phyloP scores from a whole-genome alignment of 2,888 invertebrate genomes.

The Melanostoma mellinum region DNA sequence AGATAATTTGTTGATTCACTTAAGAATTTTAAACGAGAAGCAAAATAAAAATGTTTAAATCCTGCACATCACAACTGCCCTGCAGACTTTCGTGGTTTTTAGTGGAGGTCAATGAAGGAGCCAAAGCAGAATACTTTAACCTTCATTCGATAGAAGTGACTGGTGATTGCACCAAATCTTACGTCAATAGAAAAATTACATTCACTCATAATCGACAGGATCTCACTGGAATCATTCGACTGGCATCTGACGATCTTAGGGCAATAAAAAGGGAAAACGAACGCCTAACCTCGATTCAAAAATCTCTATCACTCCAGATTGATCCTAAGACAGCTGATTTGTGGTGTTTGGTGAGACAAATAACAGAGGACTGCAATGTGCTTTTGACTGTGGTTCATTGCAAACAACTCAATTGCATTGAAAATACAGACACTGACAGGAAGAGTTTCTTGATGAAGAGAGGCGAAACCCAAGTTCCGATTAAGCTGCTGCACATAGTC shows the following conservation, averaged over 20 bases:
- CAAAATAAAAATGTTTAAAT: not conserved
- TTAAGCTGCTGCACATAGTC: slow-evolving; percentile 24
- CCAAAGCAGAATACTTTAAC: slow-evolving; percentile 61
- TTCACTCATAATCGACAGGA: slow-evolving; percentile 74
- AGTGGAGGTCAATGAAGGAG: slow-evolving; percentile 76
- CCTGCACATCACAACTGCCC: not conserved
- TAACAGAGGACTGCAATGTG: slow-evolving; percentile 5
- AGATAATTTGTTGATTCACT: not conserved
- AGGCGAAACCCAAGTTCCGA: slow-evolving; percentile 7
- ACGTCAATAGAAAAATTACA: slow-evolving; percentile 74
- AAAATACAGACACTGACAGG: slow-evolving; percentile 18
- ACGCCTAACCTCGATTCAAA: not conserved
- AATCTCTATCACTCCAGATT: not conserved
- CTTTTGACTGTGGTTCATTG: slow-evolving; percentile 6
- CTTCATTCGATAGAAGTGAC: slow-evolving; percentile 78
- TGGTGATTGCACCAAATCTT: slow-evolving; percentile 75
- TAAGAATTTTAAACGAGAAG: not conserved
- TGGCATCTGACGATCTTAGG: slow-evolving; percentile 76
- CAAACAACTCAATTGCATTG: slow-evolving; percentile 9
- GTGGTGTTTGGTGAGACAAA: slow-evolving; percentile 32
- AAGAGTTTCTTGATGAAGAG: slow-evolving; percentile 33
- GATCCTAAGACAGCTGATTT: slow-evolving; percentile 15
- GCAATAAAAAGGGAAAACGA: slow-evolving; percentile 11
- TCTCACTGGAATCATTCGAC: slow-evolving; percentile 75
- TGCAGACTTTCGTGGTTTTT: slow-evolving; percentile 78